A percentile compares a stretch with the other conserved stretches of the same genome.
phyloP scores from a whole-genome alignment of 2,113 vertebrate species.

The Corvus cornix region DNA sequence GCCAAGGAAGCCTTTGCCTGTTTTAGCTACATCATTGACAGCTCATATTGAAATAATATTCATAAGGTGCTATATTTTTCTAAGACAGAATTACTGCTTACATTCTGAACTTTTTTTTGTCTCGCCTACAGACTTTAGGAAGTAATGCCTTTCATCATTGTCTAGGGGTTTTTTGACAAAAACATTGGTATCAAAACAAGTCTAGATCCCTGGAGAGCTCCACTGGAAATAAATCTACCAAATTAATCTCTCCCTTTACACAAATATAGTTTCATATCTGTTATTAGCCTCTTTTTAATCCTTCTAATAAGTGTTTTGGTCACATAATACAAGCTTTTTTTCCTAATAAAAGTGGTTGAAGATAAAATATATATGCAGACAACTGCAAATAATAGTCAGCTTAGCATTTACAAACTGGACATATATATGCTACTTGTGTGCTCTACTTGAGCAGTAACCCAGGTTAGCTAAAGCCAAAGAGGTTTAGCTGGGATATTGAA shows the following conservation, averaged over 20 bases:
- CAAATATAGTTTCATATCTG: background rate
- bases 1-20: background rate
- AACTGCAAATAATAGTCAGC: background rate
- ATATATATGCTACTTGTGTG: background rate
- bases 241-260: background rate
- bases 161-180: background rate
- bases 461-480: background rate
- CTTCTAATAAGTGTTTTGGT: background rate
- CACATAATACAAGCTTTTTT: background rate
- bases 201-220: background rate
- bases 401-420: background rate
- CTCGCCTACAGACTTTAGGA: background rate
- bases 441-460: background rate
- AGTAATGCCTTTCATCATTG: background rate
- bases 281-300: background rate
- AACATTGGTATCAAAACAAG: conserved; percentile 1
- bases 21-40: background rate
- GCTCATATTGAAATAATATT: background rate
- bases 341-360: background rate
- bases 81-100: background rate
- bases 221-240: background rate
- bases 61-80: background rate
- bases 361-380: background rate
- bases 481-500: background rate
- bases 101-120: background rate